A percentile compares a stretch with the other conserved stretches of the same genome.
phyloP scores from a whole-genome alignment of 1,140 invertebrate species.

The Ectropis grisescens region DNA sequence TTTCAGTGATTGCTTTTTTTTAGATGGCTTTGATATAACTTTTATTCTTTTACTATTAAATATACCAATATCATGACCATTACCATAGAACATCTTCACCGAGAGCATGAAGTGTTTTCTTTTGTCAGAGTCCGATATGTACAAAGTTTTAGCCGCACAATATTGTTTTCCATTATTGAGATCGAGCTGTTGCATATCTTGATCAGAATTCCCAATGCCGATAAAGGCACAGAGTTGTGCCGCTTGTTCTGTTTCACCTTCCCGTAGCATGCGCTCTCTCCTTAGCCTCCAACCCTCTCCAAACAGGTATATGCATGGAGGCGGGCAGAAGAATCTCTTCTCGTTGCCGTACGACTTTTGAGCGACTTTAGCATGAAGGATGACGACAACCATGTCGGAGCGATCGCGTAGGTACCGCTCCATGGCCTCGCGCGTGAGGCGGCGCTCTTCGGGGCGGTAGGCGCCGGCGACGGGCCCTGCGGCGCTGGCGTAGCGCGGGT shows the following conservation, averaged over 20 bases:
- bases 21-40: constrained; percentile 99
- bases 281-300: constrained; percentile 97
- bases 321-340: constrained; percentile 99
- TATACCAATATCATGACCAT: constrained; percentile 97
- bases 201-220: constrained; percentile 98
- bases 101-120: constrained; percentile 99
- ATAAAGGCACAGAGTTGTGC: constrained; percentile 97
- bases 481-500: constrained; percentile 61
- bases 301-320: constrained; percentile 98
- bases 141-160: constrained; percentile 99
- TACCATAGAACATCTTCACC: constrained; percentile 99
- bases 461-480: constrained; percentile 71
- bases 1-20: constrained; percentile 99
- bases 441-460: constrained; percentile 84
- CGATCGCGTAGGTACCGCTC: constrained; percentile 93
- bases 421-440: constrained; percentile 95
- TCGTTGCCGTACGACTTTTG: constrained; percentile 99
- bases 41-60: constrained; percentile 99
- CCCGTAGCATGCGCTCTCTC: constrained; percentile 89
- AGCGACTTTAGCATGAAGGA: constrained; percentile 98
- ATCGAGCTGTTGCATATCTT: constrained; percentile 99
- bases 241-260: constrained; percentile 90
- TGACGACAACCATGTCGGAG: constrained; percentile 96
- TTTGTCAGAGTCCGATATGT: constrained; percentile 99
- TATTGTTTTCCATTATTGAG: constrained; percentile 96